phyloP scores from a whole-genome alignment of 2,888 invertebrate species.

The Lasiommata megera region DNA sequence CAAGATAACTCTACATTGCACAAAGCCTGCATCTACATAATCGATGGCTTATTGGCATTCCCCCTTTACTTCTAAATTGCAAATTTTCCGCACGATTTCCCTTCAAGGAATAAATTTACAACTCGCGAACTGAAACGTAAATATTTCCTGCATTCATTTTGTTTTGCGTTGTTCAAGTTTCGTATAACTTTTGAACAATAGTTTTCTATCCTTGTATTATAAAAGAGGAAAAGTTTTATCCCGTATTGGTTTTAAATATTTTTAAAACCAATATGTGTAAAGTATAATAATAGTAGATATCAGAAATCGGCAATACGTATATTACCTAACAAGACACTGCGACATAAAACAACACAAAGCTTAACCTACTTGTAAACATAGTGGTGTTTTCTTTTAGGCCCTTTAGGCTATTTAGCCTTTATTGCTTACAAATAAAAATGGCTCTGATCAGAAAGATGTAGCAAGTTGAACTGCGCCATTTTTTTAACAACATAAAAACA shows the following conservation, averaged over 20 bases:
- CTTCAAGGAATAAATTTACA: slow-evolving; percentile 73
- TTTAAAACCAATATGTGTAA: no score
- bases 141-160: slow-evolving; percentile 55
- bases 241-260: background rate
- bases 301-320: no score
- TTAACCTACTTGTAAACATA: no score
- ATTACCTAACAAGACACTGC: no score
- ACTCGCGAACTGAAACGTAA: slow-evolving; percentile 63
- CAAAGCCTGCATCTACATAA: slow-evolving; percentile 78
- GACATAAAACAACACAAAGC: no score
- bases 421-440: no score
- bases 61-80: slow-evolving; percentile 80
- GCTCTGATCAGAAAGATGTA: no score
- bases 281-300: no score
- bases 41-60: slow-evolving; percentile 79
- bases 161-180: slow-evolving; percentile 27
- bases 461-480: no score
- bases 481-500: no score
- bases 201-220: slow-evolving; percentile 6
- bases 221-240: background rate
- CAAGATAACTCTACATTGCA: slow-evolving; percentile 73
- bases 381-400: no score
- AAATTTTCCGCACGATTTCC: slow-evolving; percentile 80
- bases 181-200: slow-evolving; percentile 17
- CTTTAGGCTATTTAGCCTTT: no score